phyloP scores from a whole-genome alignment of 92 coral and sea anemone genomes.

The Porites evermanni region DNA sequence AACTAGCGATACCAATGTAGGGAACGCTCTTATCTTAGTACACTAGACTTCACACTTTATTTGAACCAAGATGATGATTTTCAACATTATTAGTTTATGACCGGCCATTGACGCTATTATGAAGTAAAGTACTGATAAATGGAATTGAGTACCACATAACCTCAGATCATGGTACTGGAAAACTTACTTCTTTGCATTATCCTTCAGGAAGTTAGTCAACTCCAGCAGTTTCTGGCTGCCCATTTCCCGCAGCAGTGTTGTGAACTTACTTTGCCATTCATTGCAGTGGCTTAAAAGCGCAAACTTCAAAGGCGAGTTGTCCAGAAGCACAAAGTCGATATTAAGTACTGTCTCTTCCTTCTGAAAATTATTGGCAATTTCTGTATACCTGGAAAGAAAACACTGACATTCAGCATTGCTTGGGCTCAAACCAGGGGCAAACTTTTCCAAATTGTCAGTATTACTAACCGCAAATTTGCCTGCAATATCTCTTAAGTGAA shows the following conservation, averaged over 20 bases:
- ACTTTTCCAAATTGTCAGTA: background rate
- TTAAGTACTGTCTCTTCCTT: conserved; percentile 97
- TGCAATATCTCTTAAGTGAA: too few species aligned
- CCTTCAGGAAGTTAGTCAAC: conserved; percentile 90
- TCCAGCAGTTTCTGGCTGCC: conserved; percentile 95
- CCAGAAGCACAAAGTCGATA: conserved; percentile 97
- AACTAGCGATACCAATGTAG: too few species aligned
- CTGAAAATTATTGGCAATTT: conserved; percentile 98
- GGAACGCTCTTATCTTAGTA: too few species aligned
- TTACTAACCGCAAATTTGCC: background rate
- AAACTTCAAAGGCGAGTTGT: conserved; percentile 96
- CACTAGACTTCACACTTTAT: too few species aligned
- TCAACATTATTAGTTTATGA: too few species aligned
- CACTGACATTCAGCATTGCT: background rate
- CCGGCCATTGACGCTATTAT: too few species aligned
- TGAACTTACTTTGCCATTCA: conserved; percentile 99
- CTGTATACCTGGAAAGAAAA: conserved; percentile 81
- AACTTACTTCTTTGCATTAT: conserved; percentile 89
- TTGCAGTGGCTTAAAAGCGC: conserved; percentile 95
- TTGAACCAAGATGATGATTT: too few species aligned
- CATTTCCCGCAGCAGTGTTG: conserved; percentile 98
- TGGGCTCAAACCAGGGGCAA: background rate
- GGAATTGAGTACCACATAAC: too few species aligned
- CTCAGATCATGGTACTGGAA: too few species aligned
- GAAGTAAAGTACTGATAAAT: too few species aligned